These are phyloP conservation scores for Strigamia maritima DNA, from an alignment of 2,888 invertebrate genomes.

Conservation along the genomic window DNA sequence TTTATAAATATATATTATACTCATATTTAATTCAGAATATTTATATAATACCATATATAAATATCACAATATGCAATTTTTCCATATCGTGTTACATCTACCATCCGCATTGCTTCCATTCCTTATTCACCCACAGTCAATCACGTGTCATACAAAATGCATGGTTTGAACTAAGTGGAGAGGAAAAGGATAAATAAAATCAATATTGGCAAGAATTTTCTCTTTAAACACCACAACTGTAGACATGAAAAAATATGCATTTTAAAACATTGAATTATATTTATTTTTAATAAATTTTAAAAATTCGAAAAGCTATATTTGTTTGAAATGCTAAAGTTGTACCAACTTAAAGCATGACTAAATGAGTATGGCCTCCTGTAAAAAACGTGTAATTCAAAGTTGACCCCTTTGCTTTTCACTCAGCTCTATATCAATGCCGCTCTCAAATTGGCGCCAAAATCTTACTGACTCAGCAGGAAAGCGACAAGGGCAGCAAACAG, in stretches of 20 bases:
- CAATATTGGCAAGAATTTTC: slow-evolving; percentile 12
- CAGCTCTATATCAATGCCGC: slow-evolving; percentile 3
- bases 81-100: neutral
- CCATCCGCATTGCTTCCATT: neutral
- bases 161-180: slow-evolving; percentile 32
- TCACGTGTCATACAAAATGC: slow-evolving; percentile 32
- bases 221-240: neutral
- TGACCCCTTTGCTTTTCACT: slow-evolving; percentile 19
- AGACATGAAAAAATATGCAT: neutral
- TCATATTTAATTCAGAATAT: neutral
- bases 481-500: slow-evolving; percentile 27
- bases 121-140: slow-evolving; percentile 18
- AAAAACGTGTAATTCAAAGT: neutral
- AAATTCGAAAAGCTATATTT: neutral
- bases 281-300: too few relatives aligned
- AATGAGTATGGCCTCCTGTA: neutral
- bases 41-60: neutral
- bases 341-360: neutral
- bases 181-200: slow-evolving; percentile 34
- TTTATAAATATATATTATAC: neutral
- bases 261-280: too few relatives aligned
- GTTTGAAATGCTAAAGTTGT: neutral
- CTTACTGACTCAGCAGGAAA: slow-evolving; percentile 23
- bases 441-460: slow-evolving; percentile 27
- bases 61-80: neutral